These are phyloP conservation scores for Drosophila ochracea DNA, from an alignment of 2,888 invertebrate genomes.

Conservation along the genomic window DNA sequence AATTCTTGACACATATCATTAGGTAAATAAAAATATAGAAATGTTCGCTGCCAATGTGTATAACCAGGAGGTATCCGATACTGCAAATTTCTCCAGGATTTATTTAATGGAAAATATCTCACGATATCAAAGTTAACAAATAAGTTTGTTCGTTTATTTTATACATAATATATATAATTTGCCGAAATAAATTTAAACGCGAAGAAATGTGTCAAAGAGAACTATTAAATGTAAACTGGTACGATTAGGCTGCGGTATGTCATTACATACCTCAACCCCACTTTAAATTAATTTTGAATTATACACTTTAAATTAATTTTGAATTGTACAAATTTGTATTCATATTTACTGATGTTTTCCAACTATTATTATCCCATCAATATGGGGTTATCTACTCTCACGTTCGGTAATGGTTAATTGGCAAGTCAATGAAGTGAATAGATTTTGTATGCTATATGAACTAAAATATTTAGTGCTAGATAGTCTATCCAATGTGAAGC, in stretches of 20 bases:
- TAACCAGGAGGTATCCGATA: not conserved
- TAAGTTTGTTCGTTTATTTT: not conserved
- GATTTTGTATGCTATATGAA: not conserved
- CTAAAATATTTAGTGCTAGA: not conserved
- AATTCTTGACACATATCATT: constrained; percentile 15
- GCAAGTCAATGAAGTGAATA: not conserved
- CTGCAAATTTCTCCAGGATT: not conserved
- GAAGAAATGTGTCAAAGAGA: not conserved
- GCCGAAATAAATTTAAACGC: not conserved
- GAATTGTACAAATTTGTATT: not conserved
- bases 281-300: not conserved
- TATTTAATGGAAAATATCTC: not conserved
- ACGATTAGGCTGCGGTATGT: not conserved
- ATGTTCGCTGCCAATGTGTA: not conserved
- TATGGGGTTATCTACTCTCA: no score
- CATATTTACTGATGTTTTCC: not conserved
- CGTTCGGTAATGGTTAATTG: not conserved
- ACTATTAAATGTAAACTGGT: not conserved
- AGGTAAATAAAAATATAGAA: not conserved
- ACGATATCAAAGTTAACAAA: not conserved
- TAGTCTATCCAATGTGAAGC: not conserved
- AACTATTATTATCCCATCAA: not conserved
- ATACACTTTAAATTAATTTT: not conserved
- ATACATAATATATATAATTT: no score
- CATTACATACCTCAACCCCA: not conserved